A percentile compares a stretch with the other conserved stretches of the same genome.
phyloP scores from a whole-genome alignment of 1,140 invertebrate genomes.

The Dendrolimus kikuchii region DNA sequence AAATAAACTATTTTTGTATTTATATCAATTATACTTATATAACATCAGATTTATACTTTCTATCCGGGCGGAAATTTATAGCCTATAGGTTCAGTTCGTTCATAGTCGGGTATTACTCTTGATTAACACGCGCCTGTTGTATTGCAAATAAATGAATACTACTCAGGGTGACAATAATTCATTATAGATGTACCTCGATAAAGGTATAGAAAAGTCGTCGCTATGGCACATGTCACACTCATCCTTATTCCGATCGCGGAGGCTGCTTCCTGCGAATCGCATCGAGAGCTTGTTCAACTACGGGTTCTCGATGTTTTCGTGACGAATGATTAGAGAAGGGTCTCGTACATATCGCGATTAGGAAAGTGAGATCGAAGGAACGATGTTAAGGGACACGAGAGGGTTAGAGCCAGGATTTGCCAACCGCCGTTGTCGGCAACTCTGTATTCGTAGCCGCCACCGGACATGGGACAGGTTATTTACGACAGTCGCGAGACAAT shows the following conservation, averaged over 20 bases:
- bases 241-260: constrained; percentile 60
- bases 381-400: constrained; percentile 14
- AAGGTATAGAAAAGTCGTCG: constrained; percentile 31
- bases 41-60: constrained; percentile 54
- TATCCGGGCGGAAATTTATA: constrained; percentile 45
- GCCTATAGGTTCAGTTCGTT: constrained; percentile 23
- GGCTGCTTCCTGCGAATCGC: constrained; percentile 48
- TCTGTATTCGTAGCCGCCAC: constrained; percentile 51
- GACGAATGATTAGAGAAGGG: constrained; percentile 11
- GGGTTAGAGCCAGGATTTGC: constrained; percentile 20
- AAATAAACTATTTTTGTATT: constrained; percentile 61
- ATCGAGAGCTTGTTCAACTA: constrained; percentile 30
- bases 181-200: no score
- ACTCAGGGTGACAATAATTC: no score
- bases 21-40: constrained; percentile 61
- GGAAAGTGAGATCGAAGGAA: constrained; percentile 15
- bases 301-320: constrained; percentile 27
- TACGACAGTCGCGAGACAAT: constrained; percentile 64
- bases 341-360: neutral
- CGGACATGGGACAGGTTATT: constrained; percentile 62
- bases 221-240: constrained; percentile 38
- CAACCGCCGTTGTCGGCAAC: constrained; percentile 25
- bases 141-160: no score
- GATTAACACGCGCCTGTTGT: no score
- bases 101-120: no score